Percentiles rank a stretch among this genome's conserved stretches.
Conservation (phyloP, 2,888 invertebrate genomes). For the Nemoura dubitans region DNA sequence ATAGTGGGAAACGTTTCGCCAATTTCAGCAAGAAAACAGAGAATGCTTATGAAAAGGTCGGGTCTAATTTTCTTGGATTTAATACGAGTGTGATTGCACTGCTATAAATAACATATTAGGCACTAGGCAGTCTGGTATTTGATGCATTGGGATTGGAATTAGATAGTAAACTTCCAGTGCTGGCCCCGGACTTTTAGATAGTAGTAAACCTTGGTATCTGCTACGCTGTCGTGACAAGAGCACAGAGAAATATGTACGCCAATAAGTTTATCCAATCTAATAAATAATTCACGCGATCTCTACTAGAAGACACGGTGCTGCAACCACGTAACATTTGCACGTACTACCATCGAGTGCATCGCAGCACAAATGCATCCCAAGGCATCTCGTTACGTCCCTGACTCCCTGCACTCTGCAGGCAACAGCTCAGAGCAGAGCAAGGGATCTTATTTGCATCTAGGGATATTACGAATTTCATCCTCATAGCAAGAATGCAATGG, state of each 20-base stretch:
- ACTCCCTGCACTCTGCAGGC: too few relatives aligned
- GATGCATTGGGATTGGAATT: neutral
- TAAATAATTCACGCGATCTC: too few relatives aligned
- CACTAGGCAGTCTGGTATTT: neutral
- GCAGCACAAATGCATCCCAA: too few relatives aligned
- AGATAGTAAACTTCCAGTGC: neutral
- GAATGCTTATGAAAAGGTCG: neutral
- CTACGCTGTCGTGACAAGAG: neutral
- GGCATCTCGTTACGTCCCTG: too few relatives aligned
- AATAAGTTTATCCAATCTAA: neutral
- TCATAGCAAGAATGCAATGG: too few relatives aligned
- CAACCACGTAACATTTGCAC: too few relatives aligned
- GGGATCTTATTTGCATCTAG: too few relatives aligned
- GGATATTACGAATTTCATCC: too few relatives aligned
- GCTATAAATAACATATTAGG: neutral
- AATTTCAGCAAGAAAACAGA: neutral
- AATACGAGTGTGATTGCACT: neutral
- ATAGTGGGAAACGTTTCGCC: neutral
- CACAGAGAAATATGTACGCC: neutral
- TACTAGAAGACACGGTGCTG: too few relatives aligned
- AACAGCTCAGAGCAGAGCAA: too few relatives aligned
- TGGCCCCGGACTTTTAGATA: neutral
- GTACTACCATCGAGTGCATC: too few relatives aligned
- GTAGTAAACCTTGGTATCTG: conserved; percentile 3
- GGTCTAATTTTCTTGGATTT: neutral